Evolutionary conservation across 2,888 invertebrate genomes (phyloP).

Genomic region (Deilephila porcellus): DNA sequence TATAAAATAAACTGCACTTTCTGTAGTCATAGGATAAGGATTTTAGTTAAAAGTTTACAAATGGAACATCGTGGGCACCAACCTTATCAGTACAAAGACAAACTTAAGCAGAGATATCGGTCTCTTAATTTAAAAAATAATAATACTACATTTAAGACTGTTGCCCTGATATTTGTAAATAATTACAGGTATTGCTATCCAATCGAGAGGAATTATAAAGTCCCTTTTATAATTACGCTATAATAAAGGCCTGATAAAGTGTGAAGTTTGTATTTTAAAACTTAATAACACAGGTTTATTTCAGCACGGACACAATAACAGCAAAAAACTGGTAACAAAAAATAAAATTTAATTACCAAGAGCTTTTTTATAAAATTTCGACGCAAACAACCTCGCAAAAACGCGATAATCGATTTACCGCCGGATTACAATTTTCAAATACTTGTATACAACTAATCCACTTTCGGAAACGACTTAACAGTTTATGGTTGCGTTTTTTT

Average conservation of each 20-base stretch:
- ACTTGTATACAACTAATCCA: slow-evolving; percentile 21
- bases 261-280: not conserved
- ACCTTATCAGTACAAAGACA: not conserved
- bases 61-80: not conserved
- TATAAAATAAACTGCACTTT: not conserved
- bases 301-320: not conserved
- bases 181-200: too few relatives aligned
- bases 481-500: slow-evolving; percentile 46
- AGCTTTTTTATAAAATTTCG: slow-evolving; percentile 32
- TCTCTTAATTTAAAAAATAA: too few relatives aligned
- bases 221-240: too few relatives aligned
- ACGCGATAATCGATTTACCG: slow-evolving; percentile 23
- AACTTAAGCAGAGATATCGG: not conserved
- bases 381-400: slow-evolving; percentile 20
- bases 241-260: too few relatives aligned
- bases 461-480: slow-evolving; percentile 31
- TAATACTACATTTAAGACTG: too few relatives aligned
- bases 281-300: too few relatives aligned
- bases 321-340: not conserved
- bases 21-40: not conserved
- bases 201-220: too few relatives aligned
- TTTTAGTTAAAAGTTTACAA: not conserved
- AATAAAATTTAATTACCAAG: slow-evolving; percentile 13
- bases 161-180: too few relatives aligned
- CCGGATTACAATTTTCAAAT: slow-evolving; percentile 19